Evolutionary conservation across 1,140 invertebrate genomes (phyloP).

Genomic region (Euborellia annulipes): DNA sequence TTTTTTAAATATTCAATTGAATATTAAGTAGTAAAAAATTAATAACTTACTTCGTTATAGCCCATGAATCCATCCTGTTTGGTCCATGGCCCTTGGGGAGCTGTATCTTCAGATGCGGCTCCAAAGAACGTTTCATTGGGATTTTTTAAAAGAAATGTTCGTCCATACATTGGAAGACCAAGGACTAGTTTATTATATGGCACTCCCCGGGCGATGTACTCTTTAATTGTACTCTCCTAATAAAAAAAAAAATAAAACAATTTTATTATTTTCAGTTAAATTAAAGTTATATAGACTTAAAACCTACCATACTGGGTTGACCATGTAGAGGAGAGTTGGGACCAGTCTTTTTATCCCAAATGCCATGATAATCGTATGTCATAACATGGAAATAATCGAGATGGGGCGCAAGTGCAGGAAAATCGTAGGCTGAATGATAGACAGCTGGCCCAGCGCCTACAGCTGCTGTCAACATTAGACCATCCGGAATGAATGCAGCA

Average conservation of each 20-base stretch:
- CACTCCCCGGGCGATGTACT: constrained; percentile 53
- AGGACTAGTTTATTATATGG: constrained; percentile 58
- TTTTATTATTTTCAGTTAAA: too few relatives aligned
- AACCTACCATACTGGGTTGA: neutral
- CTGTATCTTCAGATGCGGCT: constrained; percentile 31
- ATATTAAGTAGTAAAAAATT: too few relatives aligned
- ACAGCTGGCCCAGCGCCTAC: constrained; percentile 23
- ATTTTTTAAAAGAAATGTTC: constrained; percentile 46
- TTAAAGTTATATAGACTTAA: neutral
- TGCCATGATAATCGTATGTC: constrained; percentile 28
- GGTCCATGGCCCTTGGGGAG: constrained; percentile 60
- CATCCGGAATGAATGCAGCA: constrained; percentile 20
- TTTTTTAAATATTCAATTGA: too few relatives aligned
- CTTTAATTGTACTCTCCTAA: constrained; percentile 53
- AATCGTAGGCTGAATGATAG: constrained; percentile 15
- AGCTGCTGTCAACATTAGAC: constrained; percentile 24
- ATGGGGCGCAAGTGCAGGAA: constrained; percentile 10
- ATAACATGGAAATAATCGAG: constrained; percentile 28
- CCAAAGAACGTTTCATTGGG: constrained; percentile 27
- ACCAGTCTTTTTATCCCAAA: constrained; percentile 27
- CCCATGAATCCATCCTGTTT: constrained; percentile 70
- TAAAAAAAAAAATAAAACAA: constrained; percentile 15
- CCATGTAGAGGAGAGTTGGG: constrained; percentile 20
- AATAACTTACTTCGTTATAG: constrained; percentile 58
- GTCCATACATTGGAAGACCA: constrained; percentile 69